These are phyloP conservation scores for Eulemur albifrons DNA, from an alignment of 2,797 vertebrate genomes.

Conservation along the genomic window DNA sequence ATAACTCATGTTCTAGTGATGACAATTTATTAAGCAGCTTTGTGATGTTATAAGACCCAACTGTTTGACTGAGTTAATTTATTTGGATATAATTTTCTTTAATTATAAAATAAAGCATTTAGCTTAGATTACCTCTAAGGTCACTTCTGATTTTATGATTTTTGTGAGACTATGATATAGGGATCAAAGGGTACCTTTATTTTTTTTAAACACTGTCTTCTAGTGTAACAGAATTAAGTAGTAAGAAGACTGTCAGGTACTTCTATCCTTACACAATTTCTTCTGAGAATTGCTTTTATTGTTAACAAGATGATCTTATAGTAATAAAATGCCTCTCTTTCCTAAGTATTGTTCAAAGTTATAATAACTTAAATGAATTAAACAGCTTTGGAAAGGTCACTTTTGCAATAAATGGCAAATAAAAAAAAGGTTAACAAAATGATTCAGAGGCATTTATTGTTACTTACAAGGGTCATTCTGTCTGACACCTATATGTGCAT, in stretches of 20 bases:
- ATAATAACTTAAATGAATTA: slow-evolving; percentile 75
- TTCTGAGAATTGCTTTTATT: slow-evolving; percentile 5
- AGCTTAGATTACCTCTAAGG: neutral
- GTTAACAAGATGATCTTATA: slow-evolving; percentile 44
- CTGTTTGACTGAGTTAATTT: neutral
- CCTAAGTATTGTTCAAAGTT: slow-evolving; percentile 68
- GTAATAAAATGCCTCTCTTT: slow-evolving; percentile 62
- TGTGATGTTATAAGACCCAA: neutral
- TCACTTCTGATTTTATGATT: slow-evolving; percentile 1
- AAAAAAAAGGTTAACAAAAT: slow-evolving; percentile 70
- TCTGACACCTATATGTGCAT: slow-evolving; percentile 63
- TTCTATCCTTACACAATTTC: neutral
- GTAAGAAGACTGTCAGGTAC: neutral
- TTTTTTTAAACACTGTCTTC: neutral
- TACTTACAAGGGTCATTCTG: slow-evolving; percentile 56
- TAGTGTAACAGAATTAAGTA: neutral
- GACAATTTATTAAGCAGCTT: neutral
- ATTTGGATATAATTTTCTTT: neutral
- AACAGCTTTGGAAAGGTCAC: slow-evolving; percentile 70
- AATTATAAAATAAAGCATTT: neutral
- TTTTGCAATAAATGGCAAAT: slow-evolving; percentile 68
- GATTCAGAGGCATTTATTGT: slow-evolving; percentile 61
- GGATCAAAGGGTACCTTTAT: neutral
- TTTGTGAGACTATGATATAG: neutral
- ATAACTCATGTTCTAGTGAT: neutral